A percentile compares a stretch with the other conserved stretches of the same genome.
Evolutionary conservation across 2,888 invertebrate species (phyloP).

Genomic region (Adelognathus sp.): DNA sequence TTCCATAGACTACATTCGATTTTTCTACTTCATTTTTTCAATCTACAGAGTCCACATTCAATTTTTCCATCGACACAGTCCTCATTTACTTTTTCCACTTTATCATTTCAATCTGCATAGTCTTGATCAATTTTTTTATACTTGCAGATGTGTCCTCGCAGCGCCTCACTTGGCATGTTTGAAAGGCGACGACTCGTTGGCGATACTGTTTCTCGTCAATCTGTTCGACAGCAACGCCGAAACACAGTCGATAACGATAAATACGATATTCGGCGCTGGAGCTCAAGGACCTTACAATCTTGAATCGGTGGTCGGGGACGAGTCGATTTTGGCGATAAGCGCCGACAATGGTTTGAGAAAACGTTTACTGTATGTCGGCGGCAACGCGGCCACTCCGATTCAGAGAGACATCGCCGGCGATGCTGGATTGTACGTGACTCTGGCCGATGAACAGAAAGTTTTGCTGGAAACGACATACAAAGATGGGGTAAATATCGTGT

Average conservation of each 20-base stretch:
- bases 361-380: constrained; percentile 79
- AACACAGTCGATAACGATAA: constrained; percentile 74
- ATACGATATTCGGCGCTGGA: constrained; percentile 77
- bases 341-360: constrained; percentile 75
- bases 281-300: constrained; percentile 75
- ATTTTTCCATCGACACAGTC: no score
- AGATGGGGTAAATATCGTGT: constrained; percentile 79
- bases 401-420: constrained; percentile 78
- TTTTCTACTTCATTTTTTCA: no score
- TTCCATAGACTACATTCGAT: no score
- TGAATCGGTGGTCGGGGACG: constrained; percentile 73
- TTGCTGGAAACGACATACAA: constrained; percentile 79
- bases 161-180: constrained; percentile 86
- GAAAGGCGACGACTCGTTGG: constrained; percentile 82
- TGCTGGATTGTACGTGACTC: constrained; percentile 76
- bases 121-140: no score
- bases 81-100: no score
- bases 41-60: no score
- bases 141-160: constrained; percentile 85
- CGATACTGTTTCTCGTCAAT: constrained; percentile 85
- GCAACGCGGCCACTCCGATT: constrained; percentile 76
- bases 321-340: constrained; percentile 73
- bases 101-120: no score
- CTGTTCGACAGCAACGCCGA: constrained; percentile 79
- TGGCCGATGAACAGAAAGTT: constrained; percentile 76